phyloP scores from a whole-genome alignment of 2,888 invertebrate genomes.

The Rotaria sp. region DNA sequence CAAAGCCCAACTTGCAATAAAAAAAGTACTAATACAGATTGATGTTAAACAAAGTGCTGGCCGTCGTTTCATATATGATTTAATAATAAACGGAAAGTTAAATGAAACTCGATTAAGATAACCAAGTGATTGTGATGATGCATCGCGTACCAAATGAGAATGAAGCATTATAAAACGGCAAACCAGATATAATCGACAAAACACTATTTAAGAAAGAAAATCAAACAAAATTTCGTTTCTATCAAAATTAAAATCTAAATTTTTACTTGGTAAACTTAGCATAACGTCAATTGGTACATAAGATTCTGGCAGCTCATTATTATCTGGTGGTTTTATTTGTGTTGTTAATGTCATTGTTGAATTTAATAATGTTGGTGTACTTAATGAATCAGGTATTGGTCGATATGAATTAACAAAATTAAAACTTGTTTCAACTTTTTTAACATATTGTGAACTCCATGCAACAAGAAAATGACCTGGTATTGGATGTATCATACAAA shows the following conservation, averaged over 20 bases:
- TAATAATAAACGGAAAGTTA: constrained; percentile 64
- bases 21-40: constrained; percentile 45
- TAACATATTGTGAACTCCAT: constrained; percentile 25
- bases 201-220: background rate
- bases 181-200: background rate
- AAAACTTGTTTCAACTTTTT: background rate
- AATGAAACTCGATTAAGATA: constrained; percentile 90
- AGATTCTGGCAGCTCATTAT: background rate
- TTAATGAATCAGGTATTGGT: background rate
- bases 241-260: background rate
- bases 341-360: background rate
- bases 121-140: constrained; percentile 53
- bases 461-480: constrained; percentile 44
- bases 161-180: constrained; percentile 50
- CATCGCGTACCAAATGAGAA: constrained; percentile 52
- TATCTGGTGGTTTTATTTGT: background rate
- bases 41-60: constrained; percentile 51
- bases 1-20: constrained; percentile 51
- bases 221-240: background rate
- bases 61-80: constrained; percentile 53
- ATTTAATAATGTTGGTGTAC: background rate
- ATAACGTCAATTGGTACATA: constrained; percentile 50
- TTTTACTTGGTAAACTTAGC: constrained; percentile 44
- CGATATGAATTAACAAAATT: background rate
- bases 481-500: constrained; percentile 52